Evolutionary conservation across 2,888 invertebrate species (phyloP), one percentile per base, ranked within the genome.

Genomic region (Muscina levida): DNA sequence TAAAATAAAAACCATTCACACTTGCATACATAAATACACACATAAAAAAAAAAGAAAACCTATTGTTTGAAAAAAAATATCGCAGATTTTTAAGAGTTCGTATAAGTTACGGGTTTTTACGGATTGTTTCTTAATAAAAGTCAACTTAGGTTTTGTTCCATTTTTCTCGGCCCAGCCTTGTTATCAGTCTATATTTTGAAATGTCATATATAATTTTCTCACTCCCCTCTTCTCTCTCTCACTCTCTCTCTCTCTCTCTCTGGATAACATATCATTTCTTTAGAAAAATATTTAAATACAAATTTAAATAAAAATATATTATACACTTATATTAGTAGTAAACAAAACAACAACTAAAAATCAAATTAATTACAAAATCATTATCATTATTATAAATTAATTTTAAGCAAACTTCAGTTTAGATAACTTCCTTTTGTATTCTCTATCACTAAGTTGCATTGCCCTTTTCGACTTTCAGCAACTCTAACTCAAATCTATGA

Each of bases 241-340:
- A 13, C 24, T n/a, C 31, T 39, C 22, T 59, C 71, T 59, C 71
- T 48, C 46, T 62, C 57, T 57, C 62, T 62, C 77, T 42, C 71
- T 77, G 74, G 72, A 75, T 46, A 68, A 81, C 81, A 81, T 81
- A 81, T 81, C 81, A 81, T 77, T 81, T 77, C 74, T 72, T 72
- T 81, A 81, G 81, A 81, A 81, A 81, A 81, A 77, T 81, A 81
- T 81, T 81, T 81, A 77, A 75, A 77, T 72, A 81, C 57, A 68
- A 81, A 75, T 81, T 81, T 68, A 56, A 68, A 62, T 73, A 73
- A 70, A 73, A 67, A 72, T 42, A 73, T 72, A 80, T 80, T 71
- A 62, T 80, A 74, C 66, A 67, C 67, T 73, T 77, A 59, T 75
- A 73, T 51, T 65, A 81, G 72, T 77, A 75, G 56, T 62, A 39